Conservation (phyloP, 2,113 vertebrate genomes). For the Symphodus melops region DNA sequence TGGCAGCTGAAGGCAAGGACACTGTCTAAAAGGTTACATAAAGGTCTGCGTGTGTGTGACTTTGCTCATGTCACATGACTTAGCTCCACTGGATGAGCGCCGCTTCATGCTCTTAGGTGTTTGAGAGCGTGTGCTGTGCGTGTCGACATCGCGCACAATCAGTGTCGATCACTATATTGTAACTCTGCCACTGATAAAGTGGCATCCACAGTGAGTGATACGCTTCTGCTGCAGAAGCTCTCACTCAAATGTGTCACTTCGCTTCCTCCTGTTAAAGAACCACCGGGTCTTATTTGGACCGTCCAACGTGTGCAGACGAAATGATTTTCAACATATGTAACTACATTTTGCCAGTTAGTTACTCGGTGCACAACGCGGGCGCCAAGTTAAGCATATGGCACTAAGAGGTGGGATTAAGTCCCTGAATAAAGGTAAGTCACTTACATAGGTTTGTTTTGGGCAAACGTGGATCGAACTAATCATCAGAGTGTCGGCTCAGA, state of each 20-base stretch:
- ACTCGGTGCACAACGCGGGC: too few species aligned
- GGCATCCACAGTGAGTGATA: not conserved
- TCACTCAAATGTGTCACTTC: constrained; percentile 5
- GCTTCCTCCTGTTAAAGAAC: too few species aligned
- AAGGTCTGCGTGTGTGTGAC: constrained; percentile 18
- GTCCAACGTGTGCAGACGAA: too few species aligned
- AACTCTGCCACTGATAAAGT: constrained; percentile 1
- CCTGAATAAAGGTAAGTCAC: too few species aligned
- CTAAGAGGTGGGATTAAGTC: too few species aligned
- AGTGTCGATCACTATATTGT: constrained; percentile 15
- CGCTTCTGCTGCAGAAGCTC: not conserved
- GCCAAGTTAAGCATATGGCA: too few species aligned
- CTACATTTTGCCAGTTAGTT: too few species aligned
- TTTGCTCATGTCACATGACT: not conserved
- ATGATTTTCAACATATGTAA: too few species aligned
- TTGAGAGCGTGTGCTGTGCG: not conserved
- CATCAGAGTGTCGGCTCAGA: too few species aligned
- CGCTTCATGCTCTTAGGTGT: constrained; percentile 1
- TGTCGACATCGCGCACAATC: constrained; percentile 31
- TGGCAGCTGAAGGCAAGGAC: constrained; percentile 76
- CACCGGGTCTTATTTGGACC: too few species aligned
- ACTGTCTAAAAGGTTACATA: constrained; percentile 49
- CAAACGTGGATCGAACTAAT: too few species aligned
- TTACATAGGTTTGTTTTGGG: too few species aligned
- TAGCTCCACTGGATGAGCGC: constrained; percentile 1